Conservation (phyloP, 2,888 invertebrate species). For the Onchidella celtica region DNA sequence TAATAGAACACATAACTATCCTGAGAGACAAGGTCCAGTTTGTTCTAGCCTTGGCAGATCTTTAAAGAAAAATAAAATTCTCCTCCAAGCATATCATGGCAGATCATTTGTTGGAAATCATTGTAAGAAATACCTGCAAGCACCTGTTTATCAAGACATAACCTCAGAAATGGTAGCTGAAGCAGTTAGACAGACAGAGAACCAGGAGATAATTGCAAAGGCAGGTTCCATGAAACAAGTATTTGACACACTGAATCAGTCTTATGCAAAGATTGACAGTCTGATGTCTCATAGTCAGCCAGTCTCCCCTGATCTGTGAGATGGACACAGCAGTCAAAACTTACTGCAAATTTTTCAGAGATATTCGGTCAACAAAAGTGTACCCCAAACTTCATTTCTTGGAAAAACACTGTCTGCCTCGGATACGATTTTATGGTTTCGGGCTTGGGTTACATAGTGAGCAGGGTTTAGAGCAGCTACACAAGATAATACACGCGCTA, state of each 20-base stretch:
- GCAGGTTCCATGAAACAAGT: not conserved
- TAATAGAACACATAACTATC: not conserved
- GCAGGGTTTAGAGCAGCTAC: not conserved
- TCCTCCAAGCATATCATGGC: slow-evolving; percentile 6
- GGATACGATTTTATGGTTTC: not conserved
- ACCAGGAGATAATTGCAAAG: not conserved
- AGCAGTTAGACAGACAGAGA: not conserved
- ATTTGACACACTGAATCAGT: not conserved
- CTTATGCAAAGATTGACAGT: not conserved
- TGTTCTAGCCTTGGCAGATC: slow-evolving; percentile 7
- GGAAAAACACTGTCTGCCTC: not conserved
- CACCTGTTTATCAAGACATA: not conserved
- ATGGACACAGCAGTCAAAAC: not conserved
- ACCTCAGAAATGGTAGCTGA: not conserved
- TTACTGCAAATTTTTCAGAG: not conserved
- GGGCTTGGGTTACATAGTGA: not conserved
- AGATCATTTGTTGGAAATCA: slow-evolving; percentile 8
- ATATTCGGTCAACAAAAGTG: not conserved
- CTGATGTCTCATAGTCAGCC: not conserved
- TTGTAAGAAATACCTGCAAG: not conserved
- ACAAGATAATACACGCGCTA: not conserved
- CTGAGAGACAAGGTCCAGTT: not conserved
- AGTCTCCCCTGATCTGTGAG: not conserved
- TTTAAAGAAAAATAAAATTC: not conserved
- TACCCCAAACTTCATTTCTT: not conserved